Percentiles rank a stretch among this genome's conserved stretches.
These are phyloP conservation scores for Spilogale gracilis DNA, from an alignment of 2,113 vertebrate species.

Conservation along the genomic window DNA sequence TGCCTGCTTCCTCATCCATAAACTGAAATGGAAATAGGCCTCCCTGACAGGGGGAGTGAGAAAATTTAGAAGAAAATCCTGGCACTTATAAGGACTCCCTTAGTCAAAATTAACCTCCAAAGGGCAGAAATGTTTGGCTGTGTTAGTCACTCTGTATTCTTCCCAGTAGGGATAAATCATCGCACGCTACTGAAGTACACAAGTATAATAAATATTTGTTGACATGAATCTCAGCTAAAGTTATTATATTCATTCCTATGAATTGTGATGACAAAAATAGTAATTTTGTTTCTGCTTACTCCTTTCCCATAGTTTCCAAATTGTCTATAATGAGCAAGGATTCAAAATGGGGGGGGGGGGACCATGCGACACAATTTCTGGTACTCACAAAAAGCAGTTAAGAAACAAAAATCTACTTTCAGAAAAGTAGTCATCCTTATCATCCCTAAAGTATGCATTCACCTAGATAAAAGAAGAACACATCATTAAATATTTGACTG, in stretches of 20 bases:
- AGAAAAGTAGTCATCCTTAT: slow-evolving; percentile 4
- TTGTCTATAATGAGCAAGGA: slow-evolving; percentile 2
- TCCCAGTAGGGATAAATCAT: neutral
- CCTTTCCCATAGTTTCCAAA: neutral
- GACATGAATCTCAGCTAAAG: neutral
- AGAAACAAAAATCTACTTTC: slow-evolving; percentile 31
- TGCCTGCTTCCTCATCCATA: neutral
- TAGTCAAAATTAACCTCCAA: neutral
- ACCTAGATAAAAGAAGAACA: slow-evolving; percentile 26
- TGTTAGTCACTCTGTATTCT: neutral
- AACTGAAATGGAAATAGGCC: neutral
- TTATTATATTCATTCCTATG: neutral
- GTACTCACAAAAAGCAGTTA: neutral
- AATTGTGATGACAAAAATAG: neutral
- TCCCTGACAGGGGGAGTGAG: neutral
- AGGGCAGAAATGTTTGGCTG: neutral
- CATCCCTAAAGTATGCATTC: neutral
- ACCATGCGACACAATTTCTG: neutral
- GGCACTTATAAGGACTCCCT: neutral
- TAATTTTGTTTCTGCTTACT: neutral
- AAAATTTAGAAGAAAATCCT: neutral
- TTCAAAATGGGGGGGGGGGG: neutral
- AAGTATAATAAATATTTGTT: neutral
- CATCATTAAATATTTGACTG: slow-evolving; percentile 33
- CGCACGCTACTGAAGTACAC: neutral